A percentile compares a stretch with the other conserved stretches of the same genome.
Evolutionary conservation across 2,888 invertebrate genomes (phyloP).

Genomic region (Trissonchulus latispiculum): DNA sequence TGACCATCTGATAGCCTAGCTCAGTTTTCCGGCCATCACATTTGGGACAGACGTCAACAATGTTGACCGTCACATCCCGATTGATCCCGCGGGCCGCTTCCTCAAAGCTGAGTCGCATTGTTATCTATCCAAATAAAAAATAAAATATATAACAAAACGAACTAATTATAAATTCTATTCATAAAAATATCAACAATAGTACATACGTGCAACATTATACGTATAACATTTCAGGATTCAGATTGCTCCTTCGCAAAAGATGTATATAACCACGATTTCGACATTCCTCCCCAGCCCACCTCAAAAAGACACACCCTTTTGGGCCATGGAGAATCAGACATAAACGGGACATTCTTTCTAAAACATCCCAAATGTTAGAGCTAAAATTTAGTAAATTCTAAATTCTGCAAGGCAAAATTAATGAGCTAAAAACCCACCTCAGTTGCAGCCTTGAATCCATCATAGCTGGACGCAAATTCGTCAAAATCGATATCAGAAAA

Average conservation of each 20-base stretch:
- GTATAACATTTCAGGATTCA: no score
- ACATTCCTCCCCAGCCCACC: no score
- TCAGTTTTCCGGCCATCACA: constrained; percentile 77
- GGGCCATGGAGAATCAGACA: no score
- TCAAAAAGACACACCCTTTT: no score
- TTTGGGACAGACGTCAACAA: constrained; percentile 80
- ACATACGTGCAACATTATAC: no score
- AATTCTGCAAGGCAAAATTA: constrained; percentile 16
- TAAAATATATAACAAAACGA: neutral
- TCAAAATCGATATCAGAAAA: constrained; percentile 53
- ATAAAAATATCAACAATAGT: no score
- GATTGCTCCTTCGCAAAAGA: no score
- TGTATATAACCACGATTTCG: no score
- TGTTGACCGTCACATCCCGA: constrained; percentile 80
- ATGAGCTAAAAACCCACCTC: constrained; percentile 56
- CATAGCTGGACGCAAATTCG: constrained; percentile 76
- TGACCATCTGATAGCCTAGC: constrained; percentile 75
- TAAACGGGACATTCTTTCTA: no score
- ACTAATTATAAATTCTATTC: no score
- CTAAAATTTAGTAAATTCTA: no score
- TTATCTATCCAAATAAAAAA: constrained; percentile 53
- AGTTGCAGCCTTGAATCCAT: constrained; percentile 80
- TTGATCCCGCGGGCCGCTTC: constrained; percentile 84
- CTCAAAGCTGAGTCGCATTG: constrained; percentile 82
- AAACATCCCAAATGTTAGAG: no score